Percentiles rank a stretch among this genome's conserved stretches.
These are phyloP conservation scores for Rhinopithecus roxellana DNA, from an alignment of 2,113 vertebrate species.

Conservation along the genomic window DNA sequence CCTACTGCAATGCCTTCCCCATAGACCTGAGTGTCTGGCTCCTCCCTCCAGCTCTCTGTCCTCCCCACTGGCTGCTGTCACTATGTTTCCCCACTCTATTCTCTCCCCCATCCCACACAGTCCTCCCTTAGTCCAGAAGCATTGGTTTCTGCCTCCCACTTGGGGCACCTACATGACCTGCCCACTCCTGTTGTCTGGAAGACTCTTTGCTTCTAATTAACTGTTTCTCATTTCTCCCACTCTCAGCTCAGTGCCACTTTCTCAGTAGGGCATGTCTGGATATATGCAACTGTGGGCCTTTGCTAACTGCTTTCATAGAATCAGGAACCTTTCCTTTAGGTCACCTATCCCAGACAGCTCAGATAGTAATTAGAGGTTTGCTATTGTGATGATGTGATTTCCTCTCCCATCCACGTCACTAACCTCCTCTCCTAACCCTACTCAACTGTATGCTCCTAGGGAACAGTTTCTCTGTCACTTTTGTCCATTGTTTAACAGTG, in stretches of 20 bases:
- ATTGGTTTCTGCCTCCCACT: too few species aligned
- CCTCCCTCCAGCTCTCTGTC: neutral
- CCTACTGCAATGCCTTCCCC: neutral
- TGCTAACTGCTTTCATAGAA: neutral
- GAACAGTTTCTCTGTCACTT: neutral
- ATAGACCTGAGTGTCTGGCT: too few species aligned
- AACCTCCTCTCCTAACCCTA: neutral
- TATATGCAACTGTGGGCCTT: neutral
- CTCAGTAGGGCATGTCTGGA: neutral
- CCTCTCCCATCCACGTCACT: neutral
- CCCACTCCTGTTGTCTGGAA: neutral
- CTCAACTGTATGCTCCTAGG: neutral
- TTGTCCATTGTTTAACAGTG: neutral
- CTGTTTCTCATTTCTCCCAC: neutral
- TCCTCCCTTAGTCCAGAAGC: neutral
- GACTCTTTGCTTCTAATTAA: rapidly evolving
- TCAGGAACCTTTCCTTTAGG: neutral
- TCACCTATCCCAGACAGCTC: neutral
- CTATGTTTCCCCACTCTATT: rapidly evolving
- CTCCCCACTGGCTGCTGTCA: too few species aligned
- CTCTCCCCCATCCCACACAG: too few species aligned
- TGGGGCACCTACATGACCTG: too few species aligned
- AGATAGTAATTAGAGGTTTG: neutral
- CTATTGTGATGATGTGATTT: too few species aligned
- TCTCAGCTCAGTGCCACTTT: neutral